Evolutionary conservation across 2,113 vertebrate species (phyloP), one percentile per base, ranked within the genome.

Genomic region (Antechinus stuartii): DNA sequence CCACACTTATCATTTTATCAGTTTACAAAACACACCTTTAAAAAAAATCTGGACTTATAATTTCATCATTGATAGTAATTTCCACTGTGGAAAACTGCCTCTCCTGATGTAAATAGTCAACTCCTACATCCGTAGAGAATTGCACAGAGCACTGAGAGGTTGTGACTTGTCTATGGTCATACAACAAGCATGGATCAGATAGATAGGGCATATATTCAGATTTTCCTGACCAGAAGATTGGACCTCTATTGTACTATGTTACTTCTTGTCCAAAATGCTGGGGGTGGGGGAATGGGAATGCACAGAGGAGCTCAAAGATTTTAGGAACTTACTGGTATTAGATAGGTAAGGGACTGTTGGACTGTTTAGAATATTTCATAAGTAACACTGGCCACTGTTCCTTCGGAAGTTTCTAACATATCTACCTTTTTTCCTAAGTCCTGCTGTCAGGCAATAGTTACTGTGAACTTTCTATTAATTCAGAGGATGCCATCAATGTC

Each of bases 391-490:
- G 7, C 16, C 68, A 42, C 50, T 42, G 35, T 42, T 84, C n/a
- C 35, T 84, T 42, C n/a, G 42, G n/a, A 84, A 84, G 68, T 76
- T 22, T 42, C 6, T 42, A n/a, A 10, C 35, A 47, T 52, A 26
- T 11, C 47, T 49, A 91, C 6, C 52, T 27, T 93, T 76, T 90
- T 96, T 94, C 54, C 93, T 92, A 97, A 84, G 42, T 57, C 19
- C 7, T 54, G n/a, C n/a, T 84, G 9, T 84, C 54, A 93, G 47
- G 46, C 68, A 94, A 97, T 90, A 68, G 11, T 50, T 92, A 8
- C 52, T 84, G 19, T 84, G 19, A 92, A 93, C 16, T 68, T 9
- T 16, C 93, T 57, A 91, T 61, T 55, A 84, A 92, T 27, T 93
- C 92, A 92, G 61, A 93, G 50, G 68, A 25, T 0, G 26, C 22